These are phyloP conservation scores for Laticauda laticaudata DNA, from an alignment of 2,113 vertebrate genomes.

Conservation along the genomic window DNA sequence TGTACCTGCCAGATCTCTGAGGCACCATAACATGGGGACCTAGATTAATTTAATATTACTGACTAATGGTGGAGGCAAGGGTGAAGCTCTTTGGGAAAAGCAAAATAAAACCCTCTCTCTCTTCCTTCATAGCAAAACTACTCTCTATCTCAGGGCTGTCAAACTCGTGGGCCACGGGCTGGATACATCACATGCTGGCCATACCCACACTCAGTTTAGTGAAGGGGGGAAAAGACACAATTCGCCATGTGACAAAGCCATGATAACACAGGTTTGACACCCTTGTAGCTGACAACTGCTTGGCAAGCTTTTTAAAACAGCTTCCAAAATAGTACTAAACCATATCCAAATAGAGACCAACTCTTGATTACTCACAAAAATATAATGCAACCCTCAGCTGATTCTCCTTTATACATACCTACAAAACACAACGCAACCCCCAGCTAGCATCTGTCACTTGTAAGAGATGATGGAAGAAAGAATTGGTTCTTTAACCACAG, in stretches of 20 bases:
- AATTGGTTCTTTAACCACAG: not conserved
- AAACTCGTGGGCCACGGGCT: too few species aligned
- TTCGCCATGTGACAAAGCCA: too few species aligned
- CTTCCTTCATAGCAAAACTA: not conserved
- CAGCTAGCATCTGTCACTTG: not conserved
- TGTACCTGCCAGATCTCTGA: not conserved
- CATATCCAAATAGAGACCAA: not conserved
- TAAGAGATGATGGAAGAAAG: not conserved
- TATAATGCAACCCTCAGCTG: not conserved
- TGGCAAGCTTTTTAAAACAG: not conserved
- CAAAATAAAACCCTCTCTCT: not conserved
- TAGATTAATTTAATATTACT: not conserved
- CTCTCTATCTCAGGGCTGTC: too few species aligned
- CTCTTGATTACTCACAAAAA: not conserved
- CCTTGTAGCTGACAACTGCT: not conserved
- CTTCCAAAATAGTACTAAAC: not conserved
- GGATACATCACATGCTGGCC: too few species aligned
- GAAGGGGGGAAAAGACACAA: too few species aligned
- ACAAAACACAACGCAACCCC: not conserved
- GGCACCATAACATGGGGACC: not conserved
- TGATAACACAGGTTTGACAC: too few species aligned
- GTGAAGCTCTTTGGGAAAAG: not conserved
- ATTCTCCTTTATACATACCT: too few species aligned
- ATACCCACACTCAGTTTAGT: too few species aligned
- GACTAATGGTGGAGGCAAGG: not conserved